These are phyloP conservation scores for Argyresthia albistria DNA, from an alignment of 2,888 invertebrate species.

Conservation along the genomic window DNA sequence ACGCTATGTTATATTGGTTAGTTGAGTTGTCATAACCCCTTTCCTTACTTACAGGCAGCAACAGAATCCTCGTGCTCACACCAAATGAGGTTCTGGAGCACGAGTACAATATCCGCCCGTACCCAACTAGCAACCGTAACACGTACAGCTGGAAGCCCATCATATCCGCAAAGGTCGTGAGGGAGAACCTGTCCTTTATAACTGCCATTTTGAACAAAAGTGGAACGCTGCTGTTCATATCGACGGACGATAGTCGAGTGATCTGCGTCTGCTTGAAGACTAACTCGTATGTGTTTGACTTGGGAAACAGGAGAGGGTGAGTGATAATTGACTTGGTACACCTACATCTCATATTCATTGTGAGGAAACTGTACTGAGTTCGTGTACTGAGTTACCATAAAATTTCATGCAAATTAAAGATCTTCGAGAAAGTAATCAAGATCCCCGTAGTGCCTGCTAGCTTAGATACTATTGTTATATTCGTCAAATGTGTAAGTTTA, in stretches of 20 bases:
- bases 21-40: too few relatives aligned
- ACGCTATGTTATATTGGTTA: too few relatives aligned
- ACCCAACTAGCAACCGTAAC: slow-evolving; percentile 24
- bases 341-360: too few relatives aligned
- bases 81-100: slow-evolving; percentile 44
- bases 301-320: slow-evolving; percentile 61
- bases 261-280: slow-evolving; percentile 53
- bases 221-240: slow-evolving; percentile 49
- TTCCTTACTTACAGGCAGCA: slow-evolving; percentile 30
- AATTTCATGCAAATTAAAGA: too few relatives aligned
- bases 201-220: slow-evolving; percentile 50
- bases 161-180: slow-evolving; percentile 35
- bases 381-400: too few relatives aligned
- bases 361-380: too few relatives aligned
- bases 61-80: slow-evolving; percentile 51
- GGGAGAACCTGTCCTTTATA: slow-evolving; percentile 38
- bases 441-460: too few relatives aligned
- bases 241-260: slow-evolving; percentile 54
- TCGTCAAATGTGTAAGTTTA: too few relatives aligned
- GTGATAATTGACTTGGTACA: slow-evolving; percentile 13
- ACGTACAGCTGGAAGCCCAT: slow-evolving; percentile 30
- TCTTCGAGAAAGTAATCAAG: too few relatives aligned
- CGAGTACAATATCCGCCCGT: slow-evolving; percentile 28
- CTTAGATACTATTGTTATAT: too few relatives aligned
- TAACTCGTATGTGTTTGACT: slow-evolving; percentile 39